Percentiles rank a stretch among this genome's conserved stretches.
These are phyloP conservation scores for Eupeodes latifasciatus DNA, from an alignment of 2,888 invertebrate species.

Conservation along the genomic window DNA sequence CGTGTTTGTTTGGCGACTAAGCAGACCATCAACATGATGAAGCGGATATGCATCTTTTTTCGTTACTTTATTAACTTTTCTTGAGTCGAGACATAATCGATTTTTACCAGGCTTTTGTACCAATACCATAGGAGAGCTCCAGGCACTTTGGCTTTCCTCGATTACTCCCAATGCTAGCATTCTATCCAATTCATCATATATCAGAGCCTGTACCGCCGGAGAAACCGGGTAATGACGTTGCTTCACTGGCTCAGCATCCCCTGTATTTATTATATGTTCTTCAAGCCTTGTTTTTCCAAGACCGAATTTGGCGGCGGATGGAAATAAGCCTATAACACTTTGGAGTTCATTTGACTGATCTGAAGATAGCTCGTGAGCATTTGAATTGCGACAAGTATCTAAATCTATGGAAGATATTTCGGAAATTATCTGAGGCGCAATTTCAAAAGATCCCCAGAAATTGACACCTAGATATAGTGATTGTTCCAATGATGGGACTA, in stretches of 20 bases:
- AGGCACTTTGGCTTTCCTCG: not conserved
- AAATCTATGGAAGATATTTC: not conserved
- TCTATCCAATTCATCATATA: not conserved
- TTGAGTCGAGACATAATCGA: not conserved
- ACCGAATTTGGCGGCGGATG: slow-evolving; percentile 5
- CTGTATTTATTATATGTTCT: not conserved
- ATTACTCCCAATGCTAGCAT: not conserved
- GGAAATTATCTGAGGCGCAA: slow-evolving; percentile 11
- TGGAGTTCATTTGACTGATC: not conserved
- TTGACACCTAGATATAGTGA: not conserved
- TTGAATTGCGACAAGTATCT: not conserved
- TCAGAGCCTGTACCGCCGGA: not conserved
- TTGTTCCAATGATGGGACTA: slow-evolving; percentile 4
- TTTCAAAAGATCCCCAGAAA: slow-evolving; percentile 29
- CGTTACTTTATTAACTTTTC: not conserved
- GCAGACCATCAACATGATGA: not conserved
- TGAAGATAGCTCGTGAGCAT: slow-evolving; percentile 11
- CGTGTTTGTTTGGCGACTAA: too few species aligned
- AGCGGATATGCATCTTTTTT: not conserved
- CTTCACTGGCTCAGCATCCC: not conserved
- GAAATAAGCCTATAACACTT: slow-evolving; percentile 13
- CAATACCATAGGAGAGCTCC: not conserved
- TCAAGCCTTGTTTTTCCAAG: not conserved
- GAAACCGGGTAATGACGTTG: not conserved
- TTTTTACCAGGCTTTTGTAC: not conserved